These are phyloP conservation scores for Drosophila busckii DNA, from an alignment of 1,140 invertebrate genomes.

Conservation along the genomic window DNA sequence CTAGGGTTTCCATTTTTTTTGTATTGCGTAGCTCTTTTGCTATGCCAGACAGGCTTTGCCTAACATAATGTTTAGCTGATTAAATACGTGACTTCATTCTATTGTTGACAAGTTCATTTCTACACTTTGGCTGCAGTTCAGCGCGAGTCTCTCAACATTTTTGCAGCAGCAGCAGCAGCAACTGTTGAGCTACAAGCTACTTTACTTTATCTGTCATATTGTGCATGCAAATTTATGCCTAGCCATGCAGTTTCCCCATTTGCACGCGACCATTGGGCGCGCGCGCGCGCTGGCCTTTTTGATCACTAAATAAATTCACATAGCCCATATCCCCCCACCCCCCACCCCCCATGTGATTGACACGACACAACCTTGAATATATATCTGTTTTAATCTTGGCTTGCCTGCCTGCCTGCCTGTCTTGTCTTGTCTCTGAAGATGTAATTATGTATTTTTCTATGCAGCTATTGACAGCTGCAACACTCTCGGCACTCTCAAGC, in stretches of 20 bases:
- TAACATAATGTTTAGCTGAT: conserved; percentile 67
- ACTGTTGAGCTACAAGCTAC: conserved; percentile 28
- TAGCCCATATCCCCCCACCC: too few relatives aligned
- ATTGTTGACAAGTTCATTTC: conserved; percentile 49
- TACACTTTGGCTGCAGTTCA: conserved; percentile 22
- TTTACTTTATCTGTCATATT: conserved; percentile 32
- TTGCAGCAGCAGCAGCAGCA: conserved; percentile 8
- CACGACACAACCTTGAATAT: conserved; percentile 18
- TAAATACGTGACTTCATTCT: conserved; percentile 76
- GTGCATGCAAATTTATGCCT: conserved; percentile 27
- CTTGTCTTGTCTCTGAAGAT: too few relatives aligned
- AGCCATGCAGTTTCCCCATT: conserved; percentile 2
- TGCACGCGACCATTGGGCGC: conserved; percentile 6
- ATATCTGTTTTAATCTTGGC: too few relatives aligned
- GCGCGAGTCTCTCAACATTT: conserved; percentile 33
- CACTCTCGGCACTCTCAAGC: too few relatives aligned
- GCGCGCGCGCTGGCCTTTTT: conserved; percentile 19
- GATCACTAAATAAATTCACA: neutral
- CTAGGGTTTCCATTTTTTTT: neutral
- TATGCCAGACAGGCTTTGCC: conserved; percentile 29
- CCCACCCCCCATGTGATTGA: conserved; percentile 6
- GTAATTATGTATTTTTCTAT: conserved; percentile 34
- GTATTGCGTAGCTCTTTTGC: neutral
- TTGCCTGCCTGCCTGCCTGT: too few relatives aligned
- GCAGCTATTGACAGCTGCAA: conserved; percentile 3